Percentiles rank a stretch among this genome's conserved stretches.
Evolutionary conservation across 2,888 invertebrate genomes (phyloP).

Genomic region (Nymphalis c-album): DNA sequence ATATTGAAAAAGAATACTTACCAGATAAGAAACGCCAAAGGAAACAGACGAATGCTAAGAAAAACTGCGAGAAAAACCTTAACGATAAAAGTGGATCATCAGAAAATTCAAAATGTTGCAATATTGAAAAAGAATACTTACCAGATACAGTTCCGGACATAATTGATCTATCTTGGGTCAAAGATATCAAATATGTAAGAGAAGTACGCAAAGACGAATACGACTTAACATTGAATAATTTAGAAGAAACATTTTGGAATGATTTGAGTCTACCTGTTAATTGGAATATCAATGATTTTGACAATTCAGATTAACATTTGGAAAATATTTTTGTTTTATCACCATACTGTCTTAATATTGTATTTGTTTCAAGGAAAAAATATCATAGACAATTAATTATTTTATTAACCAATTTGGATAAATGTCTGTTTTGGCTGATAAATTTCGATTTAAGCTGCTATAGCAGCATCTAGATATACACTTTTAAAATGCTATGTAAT

Average conservation of each 20-base stretch:
- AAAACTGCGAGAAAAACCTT: background rate
- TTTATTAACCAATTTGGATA: too few species aligned
- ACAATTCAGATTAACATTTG: conserved; percentile 14
- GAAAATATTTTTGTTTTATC: background rate
- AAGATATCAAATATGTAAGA: conserved; percentile 59
- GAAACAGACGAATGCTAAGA: background rate
- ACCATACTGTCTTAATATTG: background rate
- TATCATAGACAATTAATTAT: too few species aligned
- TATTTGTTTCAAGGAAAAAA: too few species aligned
- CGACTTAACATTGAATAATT: conserved; percentile 39
- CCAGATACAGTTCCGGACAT: conserved; percentile 8
- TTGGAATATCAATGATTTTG: conserved; percentile 54
- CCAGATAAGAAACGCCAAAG: too few species aligned
- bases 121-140: conserved; percentile 29
- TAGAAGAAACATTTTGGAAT: conserved; percentile 58
- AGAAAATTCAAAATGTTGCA: background rate
- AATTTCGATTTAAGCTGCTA: too few species aligned
- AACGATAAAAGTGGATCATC: background rate
- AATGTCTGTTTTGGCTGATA: too few species aligned
- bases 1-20: conserved; percentile 29
- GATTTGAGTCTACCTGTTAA: conserved; percentile 51
- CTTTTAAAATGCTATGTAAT: too few species aligned
- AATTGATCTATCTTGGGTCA: conserved; percentile 61
- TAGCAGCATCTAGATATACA: too few species aligned
- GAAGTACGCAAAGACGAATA: conserved; percentile 55